phyloP scores from a whole-genome alignment of 2,113 vertebrate species.

The Callithrix jacchus region DNA sequence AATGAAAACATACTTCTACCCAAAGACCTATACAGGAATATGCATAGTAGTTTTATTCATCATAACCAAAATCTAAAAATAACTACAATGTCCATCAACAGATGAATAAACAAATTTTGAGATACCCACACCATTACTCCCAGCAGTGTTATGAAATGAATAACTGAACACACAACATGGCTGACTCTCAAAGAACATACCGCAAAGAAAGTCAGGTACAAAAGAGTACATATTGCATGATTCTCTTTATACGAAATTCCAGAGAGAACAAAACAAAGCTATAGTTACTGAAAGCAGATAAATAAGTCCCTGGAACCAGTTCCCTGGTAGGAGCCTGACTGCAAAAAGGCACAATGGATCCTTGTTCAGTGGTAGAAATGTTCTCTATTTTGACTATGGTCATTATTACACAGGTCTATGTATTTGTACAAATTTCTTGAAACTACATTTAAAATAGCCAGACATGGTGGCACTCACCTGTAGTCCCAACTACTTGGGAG shows the following conservation, averaged over 20 bases:
- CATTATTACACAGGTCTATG: background rate
- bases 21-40: background rate
- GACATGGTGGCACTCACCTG: background rate
- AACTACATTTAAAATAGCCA: background rate
- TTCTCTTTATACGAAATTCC: background rate
- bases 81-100: background rate
- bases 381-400: background rate
- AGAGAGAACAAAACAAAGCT: background rate
- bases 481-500: background rate
- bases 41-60: background rate
- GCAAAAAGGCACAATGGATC: background rate
- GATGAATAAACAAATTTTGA: background rate
- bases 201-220: background rate
- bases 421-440: background rate
- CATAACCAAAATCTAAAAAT: background rate
- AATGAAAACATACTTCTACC: background rate
- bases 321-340: background rate
- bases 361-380: background rate
- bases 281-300: background rate
- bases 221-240: background rate
- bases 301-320: background rate
- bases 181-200: background rate
- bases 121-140: background rate
- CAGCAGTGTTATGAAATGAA: background rate
- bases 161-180: background rate